Evolutionary conservation across 2,113 vertebrate species (phyloP).

Genomic region (Cygnus buccinator): DNA sequence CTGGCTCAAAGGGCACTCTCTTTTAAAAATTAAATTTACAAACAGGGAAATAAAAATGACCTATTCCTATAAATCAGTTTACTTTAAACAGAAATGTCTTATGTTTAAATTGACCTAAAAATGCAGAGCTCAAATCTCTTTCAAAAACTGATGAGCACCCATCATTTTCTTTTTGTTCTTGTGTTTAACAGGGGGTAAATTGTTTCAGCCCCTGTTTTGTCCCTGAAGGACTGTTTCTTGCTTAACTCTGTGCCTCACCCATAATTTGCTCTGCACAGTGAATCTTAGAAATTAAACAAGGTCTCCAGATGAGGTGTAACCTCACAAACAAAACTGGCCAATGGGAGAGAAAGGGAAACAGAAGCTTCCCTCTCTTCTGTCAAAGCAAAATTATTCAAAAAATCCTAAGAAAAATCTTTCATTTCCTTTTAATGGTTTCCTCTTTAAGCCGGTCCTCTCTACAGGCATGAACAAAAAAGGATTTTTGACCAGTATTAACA

Average conservation of each 20-base stretch:
- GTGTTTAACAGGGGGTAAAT: not conserved
- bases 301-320: not conserved
- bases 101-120: not conserved
- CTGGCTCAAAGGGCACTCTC: not conserved
- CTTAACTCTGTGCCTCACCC: not conserved
- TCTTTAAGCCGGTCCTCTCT: not conserved
- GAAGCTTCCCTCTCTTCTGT: rapidly evolving
- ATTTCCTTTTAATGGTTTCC: not conserved
- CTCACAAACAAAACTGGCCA: not conserved
- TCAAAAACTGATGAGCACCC: not conserved
- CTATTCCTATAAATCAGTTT: not conserved
- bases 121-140: not conserved
- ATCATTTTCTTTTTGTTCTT: not conserved
- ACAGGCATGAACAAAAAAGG: not conserved
- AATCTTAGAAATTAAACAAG: not conserved
- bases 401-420: not conserved
- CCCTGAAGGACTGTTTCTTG: not conserved
- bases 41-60: not conserved
- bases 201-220: not conserved
- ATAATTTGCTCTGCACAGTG: not conserved
- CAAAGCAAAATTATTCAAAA: not conserved
- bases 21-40: not conserved
- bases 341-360: not conserved
- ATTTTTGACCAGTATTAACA: not conserved
- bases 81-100: not conserved